phyloP scores from a whole-genome alignment of 1,140 invertebrate species.

The Rhizoglyphus robini region DNA sequence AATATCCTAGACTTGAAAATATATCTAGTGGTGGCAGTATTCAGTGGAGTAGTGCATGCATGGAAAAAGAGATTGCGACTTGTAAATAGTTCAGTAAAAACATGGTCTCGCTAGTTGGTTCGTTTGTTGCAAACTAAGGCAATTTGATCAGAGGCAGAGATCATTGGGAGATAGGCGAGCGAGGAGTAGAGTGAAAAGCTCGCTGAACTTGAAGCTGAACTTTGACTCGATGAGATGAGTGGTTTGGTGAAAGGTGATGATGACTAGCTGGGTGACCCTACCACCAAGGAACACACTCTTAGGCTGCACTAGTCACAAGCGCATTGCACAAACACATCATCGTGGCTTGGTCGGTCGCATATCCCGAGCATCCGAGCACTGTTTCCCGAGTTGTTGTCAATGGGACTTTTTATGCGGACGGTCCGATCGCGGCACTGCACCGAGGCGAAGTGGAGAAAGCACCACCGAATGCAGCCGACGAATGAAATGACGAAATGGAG shows the following conservation, averaged over 20 bases:
- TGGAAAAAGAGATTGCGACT: no score
- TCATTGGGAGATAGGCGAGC: no score
- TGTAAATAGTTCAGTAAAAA: no score
- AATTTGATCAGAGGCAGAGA: no score
- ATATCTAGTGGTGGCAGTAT: no score
- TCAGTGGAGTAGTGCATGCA: no score
- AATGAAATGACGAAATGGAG: background rate
- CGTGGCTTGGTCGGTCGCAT: background rate
- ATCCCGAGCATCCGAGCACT: background rate
- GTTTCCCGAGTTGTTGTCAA: background rate
- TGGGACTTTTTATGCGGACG: background rate
- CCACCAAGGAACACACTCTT: no score
- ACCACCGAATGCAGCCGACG: conserved; percentile 1
- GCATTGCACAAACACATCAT: background rate
- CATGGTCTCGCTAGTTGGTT: no score
- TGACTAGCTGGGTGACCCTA: background rate
- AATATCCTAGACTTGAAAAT: no score
- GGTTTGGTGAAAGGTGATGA: background rate
- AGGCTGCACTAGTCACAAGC: no score
- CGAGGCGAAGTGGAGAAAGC: background rate
- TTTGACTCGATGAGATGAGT: background rate
- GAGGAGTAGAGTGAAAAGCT: background rate
- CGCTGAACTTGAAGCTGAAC: background rate
- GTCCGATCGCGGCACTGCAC: background rate
- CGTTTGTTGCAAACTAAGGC: no score